Base-by-base conservation (phyloP, 2,113 vertebrate genomes). In the Ophthalmolycus amberensis region DNA sequence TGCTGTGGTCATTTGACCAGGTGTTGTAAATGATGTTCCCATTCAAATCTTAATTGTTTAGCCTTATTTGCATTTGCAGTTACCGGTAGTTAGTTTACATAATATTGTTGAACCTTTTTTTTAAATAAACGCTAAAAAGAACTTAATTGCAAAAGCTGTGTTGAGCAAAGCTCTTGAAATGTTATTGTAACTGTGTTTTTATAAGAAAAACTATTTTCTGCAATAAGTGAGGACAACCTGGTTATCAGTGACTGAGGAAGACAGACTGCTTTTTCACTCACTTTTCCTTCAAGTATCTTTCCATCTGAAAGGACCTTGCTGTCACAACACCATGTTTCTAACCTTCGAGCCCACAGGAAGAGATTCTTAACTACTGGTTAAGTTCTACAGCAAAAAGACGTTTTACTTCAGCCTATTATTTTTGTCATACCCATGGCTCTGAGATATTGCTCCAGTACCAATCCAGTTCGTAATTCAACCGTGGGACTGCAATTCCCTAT, bases 381-480 rank as follows among this genome's bases (percentile, higher is more conserved):
- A 70, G 14, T n/a, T 70, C 32, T 22, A 37, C 32, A 37, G 67
- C 37, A 40, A 40, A 27, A 16, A 54, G 2, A 14, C 40, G 12
- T 42, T 42, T 40, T 14, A 6, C 5, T 4, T 9, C 15, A 15
- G 6, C 4, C 44, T 16, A 46, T 34, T 34, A 6, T 34, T 15
- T 42, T 22, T 10, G 8, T 42, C n/a, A 4, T 42, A 54, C 20
- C 16, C 1, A 2, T 42, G 20, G 32, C 20, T 44, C 10, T 46
- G 69, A 58, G 15, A 54, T 48, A 60, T 9, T 63, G 18, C 56
- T 44, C 29, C 2, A 50, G 14, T 32, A 79, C 1, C 11, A 48
- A 80, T 71, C 34, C 18, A 60, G 12, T 59, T 75, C 37, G 50
- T 62, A 63, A 77, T 75, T 46, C 70, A 82, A 44, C 11, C 58